Percentiles rank a stretch among this genome's conserved stretches.
phyloP scores from a whole-genome alignment of 2,888 invertebrate species.

The Campopleginae sp. region DNA sequence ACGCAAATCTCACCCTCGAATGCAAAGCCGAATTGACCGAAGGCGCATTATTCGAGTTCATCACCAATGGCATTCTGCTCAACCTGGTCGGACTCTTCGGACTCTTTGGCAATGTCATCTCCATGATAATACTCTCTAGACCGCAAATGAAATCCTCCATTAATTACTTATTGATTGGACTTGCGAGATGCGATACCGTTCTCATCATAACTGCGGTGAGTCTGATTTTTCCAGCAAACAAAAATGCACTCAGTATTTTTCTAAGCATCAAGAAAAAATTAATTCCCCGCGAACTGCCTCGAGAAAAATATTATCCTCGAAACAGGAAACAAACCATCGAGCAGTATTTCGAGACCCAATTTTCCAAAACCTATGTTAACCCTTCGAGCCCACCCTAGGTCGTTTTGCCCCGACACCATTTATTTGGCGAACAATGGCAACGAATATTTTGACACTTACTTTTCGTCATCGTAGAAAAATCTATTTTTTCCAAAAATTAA shows the following conservation, averaged over 20 bases:
- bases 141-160: constrained; percentile 98
- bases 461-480: too few species aligned
- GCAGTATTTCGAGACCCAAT: not conserved
- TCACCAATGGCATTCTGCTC: constrained; percentile 92
- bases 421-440: too few species aligned
- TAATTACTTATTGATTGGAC: constrained; percentile 96
- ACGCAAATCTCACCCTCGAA: constrained; percentile 66
- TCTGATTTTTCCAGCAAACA: not conserved
- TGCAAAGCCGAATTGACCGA: constrained; percentile 73
- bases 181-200: constrained; percentile 97
- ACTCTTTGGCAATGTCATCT: constrained; percentile 94
- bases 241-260: not conserved
- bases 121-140: constrained; percentile 95
- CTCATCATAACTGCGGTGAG: constrained; percentile 88
- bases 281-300: too few species aligned
- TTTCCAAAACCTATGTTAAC: not conserved
- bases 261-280: not conserved
- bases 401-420: too few species aligned
- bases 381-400: too few species aligned
- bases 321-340: not conserved
- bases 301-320: not conserved
- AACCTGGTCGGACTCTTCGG: constrained; percentile 93
- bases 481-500: too few species aligned
- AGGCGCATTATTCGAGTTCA: constrained; percentile 90
- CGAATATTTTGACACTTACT: too few species aligned